Percentiles rank a stretch among this genome's conserved stretches.
phyloP scores from a whole-genome alignment of 1,140 invertebrate species.

The Pseudomyrmex cubaensis region DNA sequence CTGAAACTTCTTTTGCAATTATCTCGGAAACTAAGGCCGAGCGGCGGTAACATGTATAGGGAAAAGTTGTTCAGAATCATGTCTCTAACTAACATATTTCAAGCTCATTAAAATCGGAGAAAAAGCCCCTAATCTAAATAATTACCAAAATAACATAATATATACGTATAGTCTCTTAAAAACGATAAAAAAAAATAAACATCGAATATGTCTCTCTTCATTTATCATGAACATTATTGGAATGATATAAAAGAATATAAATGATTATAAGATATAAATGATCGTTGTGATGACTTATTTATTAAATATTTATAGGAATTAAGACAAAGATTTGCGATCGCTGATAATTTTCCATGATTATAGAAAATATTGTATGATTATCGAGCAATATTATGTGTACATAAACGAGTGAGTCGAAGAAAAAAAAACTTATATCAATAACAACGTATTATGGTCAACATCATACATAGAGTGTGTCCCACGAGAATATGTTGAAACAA shows the following conservation, averaged over 20 bases:
- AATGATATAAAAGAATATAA: background rate
- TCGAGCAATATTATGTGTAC: background rate
- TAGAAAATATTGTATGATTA: background rate
- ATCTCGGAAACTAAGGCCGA: too few relatives aligned
- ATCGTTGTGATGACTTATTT: background rate
- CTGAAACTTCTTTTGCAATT: too few relatives aligned
- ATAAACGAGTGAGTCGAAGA: background rate
- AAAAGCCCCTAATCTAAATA: too few relatives aligned
- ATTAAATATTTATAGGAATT: background rate
- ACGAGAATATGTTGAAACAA: too few relatives aligned
- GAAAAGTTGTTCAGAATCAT: too few relatives aligned
- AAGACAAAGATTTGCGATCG: background rate
- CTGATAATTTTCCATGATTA: background rate
- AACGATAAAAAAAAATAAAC: conserved; percentile 6
- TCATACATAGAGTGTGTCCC: too few relatives aligned
- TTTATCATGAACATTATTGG: background rate
- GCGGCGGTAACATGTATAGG: too few relatives aligned
- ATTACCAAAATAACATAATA: background rate
- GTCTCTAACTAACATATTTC: too few relatives aligned
- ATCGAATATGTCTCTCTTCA: background rate
- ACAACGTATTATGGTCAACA: too few relatives aligned
- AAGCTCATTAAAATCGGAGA: too few relatives aligned
- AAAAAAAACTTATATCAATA: conserved; percentile 4
- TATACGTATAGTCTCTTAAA: background rate
- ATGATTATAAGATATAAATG: background rate